Evolutionary conservation across 2,797 vertebrate genomes (phyloP).

Genomic region (Sebastes alutus): DNA sequence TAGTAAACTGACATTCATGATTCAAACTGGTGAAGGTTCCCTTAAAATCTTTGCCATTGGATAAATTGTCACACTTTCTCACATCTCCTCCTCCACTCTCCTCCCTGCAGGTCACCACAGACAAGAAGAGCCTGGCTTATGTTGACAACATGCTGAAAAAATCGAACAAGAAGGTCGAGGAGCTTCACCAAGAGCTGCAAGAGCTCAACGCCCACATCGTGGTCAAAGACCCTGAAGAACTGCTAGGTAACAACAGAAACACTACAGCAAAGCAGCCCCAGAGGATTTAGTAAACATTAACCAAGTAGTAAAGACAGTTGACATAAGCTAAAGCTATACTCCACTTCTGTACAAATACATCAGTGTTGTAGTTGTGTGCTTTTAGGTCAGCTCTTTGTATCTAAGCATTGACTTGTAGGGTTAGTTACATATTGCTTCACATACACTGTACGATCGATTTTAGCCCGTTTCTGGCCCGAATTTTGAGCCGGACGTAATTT

Average conservation of each 20-base stretch:
- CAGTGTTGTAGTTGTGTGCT: neutral
- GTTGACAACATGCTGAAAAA: slow-evolving; percentile 99
- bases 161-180: slow-evolving; percentile 98
- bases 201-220: slow-evolving; percentile 98
- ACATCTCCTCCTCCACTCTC: neutral
- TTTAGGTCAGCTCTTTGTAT: neutral
- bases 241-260: slow-evolving; percentile 87
- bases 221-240: slow-evolving; percentile 95
- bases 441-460: too few species aligned
- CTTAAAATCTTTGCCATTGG: neutral
- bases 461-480: too few species aligned
- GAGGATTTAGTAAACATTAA: slow-evolving; percentile 24
- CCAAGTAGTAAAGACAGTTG: neutral
- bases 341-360: neutral
- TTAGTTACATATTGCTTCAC: neutral
- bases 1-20: neutral
- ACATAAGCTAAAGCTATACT: neutral
- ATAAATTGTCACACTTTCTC: neutral
- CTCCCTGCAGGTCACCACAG: slow-evolving; percentile 89
- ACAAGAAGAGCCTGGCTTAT: slow-evolving; percentile 99
- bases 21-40: neutral
- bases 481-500: too few species aligned
- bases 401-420: too few species aligned
- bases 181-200: slow-evolving; percentile 96
- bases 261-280: neutral